Conservation (phyloP, 2,113 vertebrate species). For the Gadus chalcogrammus region DNA sequence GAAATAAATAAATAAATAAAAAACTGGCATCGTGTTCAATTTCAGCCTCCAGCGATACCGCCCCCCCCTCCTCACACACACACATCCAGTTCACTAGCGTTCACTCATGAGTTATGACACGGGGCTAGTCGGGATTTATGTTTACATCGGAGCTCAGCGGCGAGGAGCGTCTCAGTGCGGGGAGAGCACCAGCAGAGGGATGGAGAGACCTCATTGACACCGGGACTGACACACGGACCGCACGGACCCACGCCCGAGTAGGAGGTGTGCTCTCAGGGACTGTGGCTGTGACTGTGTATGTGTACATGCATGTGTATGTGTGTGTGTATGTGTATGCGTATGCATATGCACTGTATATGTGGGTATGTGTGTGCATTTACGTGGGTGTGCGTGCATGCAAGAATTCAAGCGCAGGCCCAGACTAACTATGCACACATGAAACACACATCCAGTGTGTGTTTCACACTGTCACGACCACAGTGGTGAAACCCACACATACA, state of each 20-base stretch:
- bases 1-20: conserved; percentile 1
- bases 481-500: too few relatives aligned
- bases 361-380: too few relatives aligned
- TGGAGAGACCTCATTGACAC: neutral
- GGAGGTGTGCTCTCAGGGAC: too few relatives aligned
- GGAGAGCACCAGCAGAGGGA: neutral
- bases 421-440: too few relatives aligned
- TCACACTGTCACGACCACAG: too few relatives aligned
- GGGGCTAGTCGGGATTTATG: conserved; percentile 51
- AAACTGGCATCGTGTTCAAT: conserved; percentile 56
- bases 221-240: too few relatives aligned
- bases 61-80: neutral
- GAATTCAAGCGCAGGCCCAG: too few relatives aligned
- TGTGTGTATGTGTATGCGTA: too few relatives aligned
- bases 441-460: too few relatives aligned
- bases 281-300: neutral
- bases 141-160: conserved; percentile 48
- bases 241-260: too few relatives aligned
- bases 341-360: too few relatives aligned
- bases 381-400: too few relatives aligned
- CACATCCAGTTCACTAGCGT: neutral
- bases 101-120: conserved; percentile 65
- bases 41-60: conserved; percentile 45
- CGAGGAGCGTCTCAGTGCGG: conserved; percentile 46
- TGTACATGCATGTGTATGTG: neutral